Evolutionary conservation across 2,888 invertebrate genomes (phyloP).

Genomic region (Sepiola atlantica): DNA sequence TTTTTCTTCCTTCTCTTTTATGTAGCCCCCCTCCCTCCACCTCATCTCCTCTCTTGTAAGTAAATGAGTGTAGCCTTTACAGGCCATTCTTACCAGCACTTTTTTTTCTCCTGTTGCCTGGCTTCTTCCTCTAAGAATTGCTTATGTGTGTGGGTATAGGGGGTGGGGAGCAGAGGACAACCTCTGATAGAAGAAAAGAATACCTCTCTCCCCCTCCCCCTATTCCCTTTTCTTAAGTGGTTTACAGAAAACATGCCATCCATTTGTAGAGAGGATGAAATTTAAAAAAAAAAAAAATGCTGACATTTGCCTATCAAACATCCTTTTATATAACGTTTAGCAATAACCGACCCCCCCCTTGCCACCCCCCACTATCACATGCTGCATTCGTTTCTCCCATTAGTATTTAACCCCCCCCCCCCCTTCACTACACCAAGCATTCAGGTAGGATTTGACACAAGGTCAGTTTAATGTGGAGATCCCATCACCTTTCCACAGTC

Average conservation of each 20-base stretch:
- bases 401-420: not conserved
- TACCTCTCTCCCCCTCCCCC: not conserved
- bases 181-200: not conserved
- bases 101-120: not conserved
- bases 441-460: no score
- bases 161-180: not conserved
- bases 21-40: no score
- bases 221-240: not conserved
- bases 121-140: not conserved
- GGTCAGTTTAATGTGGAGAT: no score
- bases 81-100: not conserved
- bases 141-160: not conserved
- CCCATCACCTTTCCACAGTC: no score
- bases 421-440: not conserved
- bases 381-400: not conserved
- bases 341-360: not conserved
- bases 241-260: not conserved
- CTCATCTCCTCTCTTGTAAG: not conserved
- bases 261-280: not conserved
- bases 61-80: constrained; percentile 4
- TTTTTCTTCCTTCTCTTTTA: not conserved
- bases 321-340: not conserved
- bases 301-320: not conserved
- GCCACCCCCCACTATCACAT: not conserved
- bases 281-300: not conserved